These are phyloP conservation scores for Lasioglossum villosulum DNA, from an alignment of 2,888 invertebrate genomes.

Conservation along the genomic window DNA sequence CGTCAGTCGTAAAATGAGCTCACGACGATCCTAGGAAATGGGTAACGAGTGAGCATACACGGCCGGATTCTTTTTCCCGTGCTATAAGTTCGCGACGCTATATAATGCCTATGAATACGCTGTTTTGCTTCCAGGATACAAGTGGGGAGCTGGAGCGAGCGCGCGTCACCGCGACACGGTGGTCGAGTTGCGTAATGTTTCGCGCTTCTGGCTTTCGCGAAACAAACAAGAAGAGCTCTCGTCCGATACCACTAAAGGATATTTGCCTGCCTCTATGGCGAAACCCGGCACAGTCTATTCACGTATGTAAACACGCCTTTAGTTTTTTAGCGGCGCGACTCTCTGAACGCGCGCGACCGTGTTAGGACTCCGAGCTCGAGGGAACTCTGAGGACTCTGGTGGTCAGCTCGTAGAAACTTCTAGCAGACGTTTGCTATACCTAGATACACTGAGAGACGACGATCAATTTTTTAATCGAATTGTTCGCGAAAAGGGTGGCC, in stretches of 20 bases:
- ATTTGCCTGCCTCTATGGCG: constrained; percentile 18
- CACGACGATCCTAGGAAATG: constrained; percentile 60
- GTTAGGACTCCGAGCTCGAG: not conserved
- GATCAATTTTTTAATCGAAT: not conserved
- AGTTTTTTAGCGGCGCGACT: not conserved
- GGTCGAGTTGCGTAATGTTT: constrained; percentile 47
- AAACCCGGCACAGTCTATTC: constrained; percentile 6
- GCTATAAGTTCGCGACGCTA: constrained; percentile 35
- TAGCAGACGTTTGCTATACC: not conserved
- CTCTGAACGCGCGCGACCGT: not conserved
- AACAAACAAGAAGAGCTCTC: constrained; percentile 41
- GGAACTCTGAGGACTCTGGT: not conserved
- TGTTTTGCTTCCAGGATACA: constrained; percentile 26
- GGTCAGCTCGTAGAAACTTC: not conserved
- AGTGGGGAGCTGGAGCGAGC: constrained; percentile 3
- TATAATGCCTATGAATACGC: constrained; percentile 40
- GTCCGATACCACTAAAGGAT: constrained; percentile 22
- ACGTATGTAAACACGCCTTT: constrained; percentile 10
- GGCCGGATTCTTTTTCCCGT: constrained; percentile 39
- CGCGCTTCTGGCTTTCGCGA: constrained; percentile 54
- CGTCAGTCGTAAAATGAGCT: constrained; percentile 63
- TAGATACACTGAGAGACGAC: not conserved
- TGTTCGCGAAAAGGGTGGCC: not conserved
- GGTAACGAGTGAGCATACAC: constrained; percentile 57
- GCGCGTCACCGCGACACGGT: constrained; percentile 20